A percentile compares a stretch with the other conserved stretches of the same genome.
Conservation (phyloP, 1,140 invertebrate genomes). For the Olivierus martensii region DNA sequence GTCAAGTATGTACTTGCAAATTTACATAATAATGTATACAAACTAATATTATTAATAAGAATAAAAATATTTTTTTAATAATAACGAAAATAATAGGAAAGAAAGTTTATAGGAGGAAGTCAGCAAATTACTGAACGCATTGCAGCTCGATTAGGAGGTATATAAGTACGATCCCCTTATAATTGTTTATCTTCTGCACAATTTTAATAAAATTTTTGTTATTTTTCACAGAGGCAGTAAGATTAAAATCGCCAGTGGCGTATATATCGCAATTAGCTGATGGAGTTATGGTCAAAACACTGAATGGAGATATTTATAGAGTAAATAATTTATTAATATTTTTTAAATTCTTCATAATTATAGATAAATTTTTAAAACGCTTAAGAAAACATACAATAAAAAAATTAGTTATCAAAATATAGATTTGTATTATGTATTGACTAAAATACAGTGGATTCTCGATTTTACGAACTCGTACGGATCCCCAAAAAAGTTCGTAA, state of each 20-base stretch:
- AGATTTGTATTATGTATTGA: background rate
- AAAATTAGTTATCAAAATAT: too few species aligned
- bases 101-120: conserved; percentile 31
- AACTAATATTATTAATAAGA: background rate
- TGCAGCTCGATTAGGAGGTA: conserved; percentile 24
- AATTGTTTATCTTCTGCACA: too few species aligned
- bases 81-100: conserved; percentile 28
- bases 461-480: too few species aligned
- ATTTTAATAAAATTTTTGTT: background rate
- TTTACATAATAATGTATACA: too few species aligned
- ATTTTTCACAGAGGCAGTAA: conserved; percentile 1
- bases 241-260: conserved; percentile 1
- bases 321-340: conserved; percentile 5
- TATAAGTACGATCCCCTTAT: too few species aligned
- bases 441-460: too few species aligned
- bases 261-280: conserved; percentile 6
- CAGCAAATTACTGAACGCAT: conserved; percentile 30
- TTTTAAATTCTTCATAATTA: too few species aligned
- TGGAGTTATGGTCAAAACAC: conserved; percentile 17
- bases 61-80: too few species aligned
- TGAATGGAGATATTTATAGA: conserved; percentile 17
- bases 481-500: too few species aligned
- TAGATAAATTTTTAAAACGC: too few species aligned
- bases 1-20: background rate
- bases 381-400: too few species aligned